These are phyloP conservation scores for Drosophila chauvacae DNA, from an alignment of 1,140 invertebrate genomes.

Conservation along the genomic window DNA sequence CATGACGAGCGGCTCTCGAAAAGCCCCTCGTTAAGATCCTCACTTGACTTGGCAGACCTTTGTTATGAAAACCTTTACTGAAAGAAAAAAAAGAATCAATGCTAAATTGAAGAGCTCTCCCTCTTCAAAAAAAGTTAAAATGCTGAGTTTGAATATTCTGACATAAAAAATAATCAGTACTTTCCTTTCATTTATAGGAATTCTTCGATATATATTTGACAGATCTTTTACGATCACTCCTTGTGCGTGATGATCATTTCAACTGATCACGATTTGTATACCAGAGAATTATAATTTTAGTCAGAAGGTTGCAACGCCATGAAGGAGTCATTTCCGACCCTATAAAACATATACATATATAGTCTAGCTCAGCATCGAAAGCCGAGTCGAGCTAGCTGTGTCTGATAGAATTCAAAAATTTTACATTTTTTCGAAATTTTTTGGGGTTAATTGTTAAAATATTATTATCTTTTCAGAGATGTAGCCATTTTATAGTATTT, in stretches of 20 bases:
- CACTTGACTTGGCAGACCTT: slow-evolving; percentile 15
- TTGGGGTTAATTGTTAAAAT: too few relatives aligned
- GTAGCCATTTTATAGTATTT: too few relatives aligned
- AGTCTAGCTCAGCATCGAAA: too few relatives aligned
- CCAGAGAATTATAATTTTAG: slow-evolving; percentile 7
- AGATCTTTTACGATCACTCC: neutral
- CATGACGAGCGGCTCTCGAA: neutral
- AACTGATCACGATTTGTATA: neutral
- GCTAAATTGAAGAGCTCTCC: slow-evolving; percentile 1
- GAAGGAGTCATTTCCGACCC: slow-evolving; percentile 8
- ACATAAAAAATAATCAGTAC: neutral
- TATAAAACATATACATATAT: too few relatives aligned
- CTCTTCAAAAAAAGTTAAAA: neutral
- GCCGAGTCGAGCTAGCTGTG: too few relatives aligned
- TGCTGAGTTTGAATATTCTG: too few relatives aligned
- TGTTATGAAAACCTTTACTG: slow-evolving; percentile 6
- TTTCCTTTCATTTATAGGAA: slow-evolving; percentile 4
- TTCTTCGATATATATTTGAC: neutral
- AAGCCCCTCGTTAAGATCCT: slow-evolving; percentile 1
- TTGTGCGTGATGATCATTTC: neutral
- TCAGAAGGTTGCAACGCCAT: neutral
- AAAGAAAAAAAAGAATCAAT: slow-evolving; percentile 3
- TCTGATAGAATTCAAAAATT: too few relatives aligned
- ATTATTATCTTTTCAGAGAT: too few relatives aligned
- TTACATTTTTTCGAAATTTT: too few relatives aligned